Base-by-base conservation (phyloP, 2,797 vertebrate genomes). In the Hydrocynus forskahlii region DNA sequence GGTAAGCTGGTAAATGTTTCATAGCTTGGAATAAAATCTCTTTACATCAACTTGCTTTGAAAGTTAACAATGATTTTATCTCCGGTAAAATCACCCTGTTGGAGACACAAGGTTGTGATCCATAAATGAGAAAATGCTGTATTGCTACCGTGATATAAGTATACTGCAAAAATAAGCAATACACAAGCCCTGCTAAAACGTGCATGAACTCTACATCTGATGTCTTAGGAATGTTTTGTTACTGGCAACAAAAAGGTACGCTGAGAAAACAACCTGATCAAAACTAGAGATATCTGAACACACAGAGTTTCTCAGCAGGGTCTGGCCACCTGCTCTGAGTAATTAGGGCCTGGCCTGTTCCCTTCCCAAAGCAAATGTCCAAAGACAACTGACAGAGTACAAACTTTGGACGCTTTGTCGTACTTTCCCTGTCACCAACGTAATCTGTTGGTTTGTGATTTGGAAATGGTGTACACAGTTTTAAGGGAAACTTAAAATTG, bases 341-440 rank as follows among this genome's bases (percentile, higher is more conserved):
- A 71, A 71, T 71, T 52, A 54, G 19, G 16, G 45, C 35, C 14
- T 23, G 40, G 7, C 25, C 55, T 72, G 70, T 55, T 74, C 71
- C 21, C 12, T 38, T 54, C 29, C 2, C 19, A 72, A 35, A 17
- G 7, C 8, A n/a, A 2, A 17, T n/a, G 45, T 71, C 7, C n/a
- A 25, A 52, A 50, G 12, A 25, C 55, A 35, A 17, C 69, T 43
- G 38, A 60, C n/a, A 23, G 35, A 60, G 35, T 16, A 43, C 40
- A 62, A 62, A 75, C 57, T 8, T 16, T 75, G 6, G 1, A 40
- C 19, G 1, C 38, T 67, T 25, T 17, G 43, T 45, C 10, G 8
- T 8, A 45, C 43, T 45, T 45, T 45, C 8, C 8, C 43, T 35
- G 23, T 55, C 38, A n/a, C 17, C 64, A 13, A 63, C 35, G 17